Conservation (phyloP, 1,140 invertebrate genomes). For the Caenorhabditis tropicalis region DNA sequence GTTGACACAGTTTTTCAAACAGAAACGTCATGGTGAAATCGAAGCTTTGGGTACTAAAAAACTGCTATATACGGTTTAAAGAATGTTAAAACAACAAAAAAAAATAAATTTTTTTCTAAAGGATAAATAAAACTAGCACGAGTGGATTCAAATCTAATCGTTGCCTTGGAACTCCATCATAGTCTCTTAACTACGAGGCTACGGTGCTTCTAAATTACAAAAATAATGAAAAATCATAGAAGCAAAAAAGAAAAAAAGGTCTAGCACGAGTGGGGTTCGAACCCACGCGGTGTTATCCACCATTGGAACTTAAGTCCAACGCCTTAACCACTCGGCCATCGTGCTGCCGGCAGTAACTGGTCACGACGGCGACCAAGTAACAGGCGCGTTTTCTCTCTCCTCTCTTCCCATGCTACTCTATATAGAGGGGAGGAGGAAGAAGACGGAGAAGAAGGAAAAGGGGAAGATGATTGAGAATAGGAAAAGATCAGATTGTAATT, state of each 20-base stretch:
- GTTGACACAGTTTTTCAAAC: not conserved
- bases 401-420: not conserved
- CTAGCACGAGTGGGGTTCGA: constrained; percentile 59
- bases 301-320: constrained; percentile 63
- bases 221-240: not conserved
- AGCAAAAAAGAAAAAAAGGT: constrained; percentile 23
- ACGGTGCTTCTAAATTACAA: too few species aligned
- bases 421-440: not conserved
- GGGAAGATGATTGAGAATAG: too few species aligned
- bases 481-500: too few species aligned
- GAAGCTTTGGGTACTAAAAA: too few species aligned
- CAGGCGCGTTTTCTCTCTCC: not conserved
- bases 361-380: not conserved
- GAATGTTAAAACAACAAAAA: too few species aligned
- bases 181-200: too few species aligned
- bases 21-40: not conserved
- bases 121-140: too few species aligned
- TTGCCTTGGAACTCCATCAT: too few species aligned
- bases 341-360: not conserved
- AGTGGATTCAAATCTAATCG: too few species aligned
- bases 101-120: too few species aligned
- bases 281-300: constrained; percentile 56
- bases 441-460: not conserved
- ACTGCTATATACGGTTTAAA: too few species aligned
- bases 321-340: constrained; percentile 63